These are phyloP conservation scores for Drosophila setifemur DNA, from an alignment of 1,140 invertebrate genomes.

Conservation along the genomic window DNA sequence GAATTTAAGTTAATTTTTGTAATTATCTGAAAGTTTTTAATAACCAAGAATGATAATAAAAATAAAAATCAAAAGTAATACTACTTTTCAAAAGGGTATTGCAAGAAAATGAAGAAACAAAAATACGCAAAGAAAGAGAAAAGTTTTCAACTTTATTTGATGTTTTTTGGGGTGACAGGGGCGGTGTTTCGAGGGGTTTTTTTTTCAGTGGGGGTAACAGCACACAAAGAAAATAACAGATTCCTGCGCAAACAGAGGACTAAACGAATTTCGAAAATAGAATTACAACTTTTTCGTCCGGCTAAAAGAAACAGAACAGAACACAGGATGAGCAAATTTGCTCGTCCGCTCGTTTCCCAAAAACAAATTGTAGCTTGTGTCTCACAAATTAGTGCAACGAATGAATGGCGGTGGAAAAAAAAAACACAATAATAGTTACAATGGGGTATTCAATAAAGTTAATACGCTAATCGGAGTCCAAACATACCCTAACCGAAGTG, in stretches of 20 bases:
- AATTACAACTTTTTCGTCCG: slow-evolving; percentile 75
- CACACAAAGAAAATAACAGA: slow-evolving; percentile 74
- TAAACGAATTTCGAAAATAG: slow-evolving; percentile 80
- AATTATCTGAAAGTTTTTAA: no score
- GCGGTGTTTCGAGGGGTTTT: not conserved
- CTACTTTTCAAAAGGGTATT: not conserved
- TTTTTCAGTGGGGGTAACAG: not conserved
- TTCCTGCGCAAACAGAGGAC: slow-evolving; percentile 76
- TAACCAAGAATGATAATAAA: no score
- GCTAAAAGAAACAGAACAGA: slow-evolving; percentile 28
- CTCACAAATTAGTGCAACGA: slow-evolving; percentile 66
- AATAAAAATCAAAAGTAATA: not conserved
- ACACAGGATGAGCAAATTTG: slow-evolving; percentile 64
- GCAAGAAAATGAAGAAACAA: slow-evolving; percentile 28
- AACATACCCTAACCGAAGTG: not conserved
- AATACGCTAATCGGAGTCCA: no score
- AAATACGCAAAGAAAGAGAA: slow-evolving; percentile 33
- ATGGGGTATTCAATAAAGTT: no score
- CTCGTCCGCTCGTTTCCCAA: slow-evolving; percentile 32
- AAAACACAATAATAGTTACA: slow-evolving; percentile 24
- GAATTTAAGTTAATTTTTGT: no score
- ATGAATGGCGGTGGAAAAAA: slow-evolving; percentile 42
- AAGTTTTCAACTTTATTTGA: slow-evolving; percentile 78
- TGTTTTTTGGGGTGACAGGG: slow-evolving; percentile 28
- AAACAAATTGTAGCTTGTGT: slow-evolving; percentile 35